phyloP scores from a whole-genome alignment of 1,140 invertebrate genomes.

The Manduca sexta region DNA sequence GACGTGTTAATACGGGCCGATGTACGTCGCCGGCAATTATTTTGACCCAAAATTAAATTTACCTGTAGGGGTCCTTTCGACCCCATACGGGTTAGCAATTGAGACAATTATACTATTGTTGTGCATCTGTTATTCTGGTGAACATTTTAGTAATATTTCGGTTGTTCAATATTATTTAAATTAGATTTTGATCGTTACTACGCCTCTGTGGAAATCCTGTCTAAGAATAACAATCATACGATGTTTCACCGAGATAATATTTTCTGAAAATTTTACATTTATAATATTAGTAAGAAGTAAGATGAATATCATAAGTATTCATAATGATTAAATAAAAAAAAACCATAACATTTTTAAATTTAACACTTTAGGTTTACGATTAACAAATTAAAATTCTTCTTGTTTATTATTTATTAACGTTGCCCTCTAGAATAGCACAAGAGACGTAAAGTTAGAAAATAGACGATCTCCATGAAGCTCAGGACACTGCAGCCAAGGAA shows the following conservation, averaged over 20 bases:
- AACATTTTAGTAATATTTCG: neutral
- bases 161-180: no score
- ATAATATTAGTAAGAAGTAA: no score
- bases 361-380: no score
- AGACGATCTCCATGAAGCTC: slow-evolving; percentile 79
- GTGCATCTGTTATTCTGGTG: neutral
- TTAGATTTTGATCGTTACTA: neutral
- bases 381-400: neutral
- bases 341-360: no score
- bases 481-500: slow-evolving; percentile 81
- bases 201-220: no score
- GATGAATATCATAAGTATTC: no score
- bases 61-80: slow-evolving; percentile 45
- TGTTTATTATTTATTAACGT: neutral
- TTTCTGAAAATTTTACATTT: neutral
- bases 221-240: no score
- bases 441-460: slow-evolving; percentile 77
- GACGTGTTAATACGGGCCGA: slow-evolving; percentile 58
- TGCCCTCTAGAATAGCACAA: slow-evolving; percentile 71
- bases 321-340: no score
- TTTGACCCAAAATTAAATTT: slow-evolving; percentile 58
- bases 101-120: slow-evolving; percentile 2
- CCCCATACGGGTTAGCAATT: slow-evolving; percentile 10
- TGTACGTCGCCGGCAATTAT: slow-evolving; percentile 45
- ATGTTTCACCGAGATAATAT: no score